Base-by-base conservation (phyloP, 2,797 vertebrate genomes). In the Mionectes olivaceus region DNA sequence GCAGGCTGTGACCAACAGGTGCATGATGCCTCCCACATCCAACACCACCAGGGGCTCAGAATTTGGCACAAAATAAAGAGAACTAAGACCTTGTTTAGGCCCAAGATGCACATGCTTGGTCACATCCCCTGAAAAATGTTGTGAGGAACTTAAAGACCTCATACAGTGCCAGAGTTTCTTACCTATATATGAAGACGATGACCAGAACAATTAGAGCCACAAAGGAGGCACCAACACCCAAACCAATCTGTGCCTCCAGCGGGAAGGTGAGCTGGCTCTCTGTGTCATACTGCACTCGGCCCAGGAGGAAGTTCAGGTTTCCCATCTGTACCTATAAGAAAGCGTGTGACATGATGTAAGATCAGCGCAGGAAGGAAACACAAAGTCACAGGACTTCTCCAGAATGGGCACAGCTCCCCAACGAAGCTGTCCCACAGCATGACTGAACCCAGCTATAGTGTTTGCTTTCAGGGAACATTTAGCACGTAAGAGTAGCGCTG, bases 111-210 rank as follows among this genome's bases (percentile, higher is more conserved):
- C 30, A 44, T 0, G 0, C 43, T 37, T 57, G 53, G 61, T 43
- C 23, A 68, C 10, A 85, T 39, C 7, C 53, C 46, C 35, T 55
- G 35, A 77, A 59, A n/a, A 53, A 60, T 2, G 10, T 0, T 39
- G 32, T 14, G 23, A 86, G 52, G 23, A 70, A 50, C 55, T 46
- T 43, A n/a, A 60, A 88, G 50, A 28, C 28, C 27, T 77, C 43
- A 19, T 6, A 22, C 59, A 52, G 21, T 6, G 23, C 35, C 53
- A 33, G 22, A 35, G 61, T 16, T 50, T 93, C 96, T 69, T 87
- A 99, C 99, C 99, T 99, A 98, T 99, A 99, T 88, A 99, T 99
- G 89, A 99, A 98, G 91, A 99, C 99, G 0, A 99, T 99, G 97
- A 99, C 98, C 91, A 99, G 98, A 63, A 99, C 99, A 10, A 99